These are phyloP conservation scores for Eupithecia pulchellata DNA, from an alignment of 2,888 invertebrate genomes.

Conservation along the genomic window DNA sequence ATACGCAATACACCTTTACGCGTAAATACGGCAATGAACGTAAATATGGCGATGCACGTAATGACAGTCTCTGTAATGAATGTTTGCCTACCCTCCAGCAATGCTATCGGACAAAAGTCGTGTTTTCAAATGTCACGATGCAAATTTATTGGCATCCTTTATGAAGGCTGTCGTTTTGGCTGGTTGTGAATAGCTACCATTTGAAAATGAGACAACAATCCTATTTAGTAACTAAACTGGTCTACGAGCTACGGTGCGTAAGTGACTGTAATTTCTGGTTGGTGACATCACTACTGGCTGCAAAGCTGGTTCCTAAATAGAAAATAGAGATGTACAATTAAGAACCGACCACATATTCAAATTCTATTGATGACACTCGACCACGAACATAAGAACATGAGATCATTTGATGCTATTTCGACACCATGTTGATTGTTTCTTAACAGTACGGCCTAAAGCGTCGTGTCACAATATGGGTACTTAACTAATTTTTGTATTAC, in stretches of 20 bases:
- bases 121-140: neutral
- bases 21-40: neutral
- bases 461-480: too few relatives aligned
- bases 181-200: neutral
- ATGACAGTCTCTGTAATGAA: neutral
- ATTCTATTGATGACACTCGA: neutral
- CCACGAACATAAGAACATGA: neutral
- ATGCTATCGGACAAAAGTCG: neutral
- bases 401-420: neutral
- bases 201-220: neutral
- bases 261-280: neutral
- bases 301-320: too few relatives aligned
- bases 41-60: neutral
- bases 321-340: too few relatives aligned
- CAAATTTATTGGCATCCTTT: neutral
- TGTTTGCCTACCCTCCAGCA: constrained; percentile 3
- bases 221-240: neutral
- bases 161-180: neutral
- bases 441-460: too few relatives aligned
- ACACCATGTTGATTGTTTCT: neutral
- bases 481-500: too few relatives aligned
- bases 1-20: neutral
- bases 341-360: neutral
- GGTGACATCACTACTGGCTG: too few relatives aligned
- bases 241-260: neutral